Conservation (phyloP, 2,113 vertebrate genomes). For the Tonatia bakeri region DNA sequence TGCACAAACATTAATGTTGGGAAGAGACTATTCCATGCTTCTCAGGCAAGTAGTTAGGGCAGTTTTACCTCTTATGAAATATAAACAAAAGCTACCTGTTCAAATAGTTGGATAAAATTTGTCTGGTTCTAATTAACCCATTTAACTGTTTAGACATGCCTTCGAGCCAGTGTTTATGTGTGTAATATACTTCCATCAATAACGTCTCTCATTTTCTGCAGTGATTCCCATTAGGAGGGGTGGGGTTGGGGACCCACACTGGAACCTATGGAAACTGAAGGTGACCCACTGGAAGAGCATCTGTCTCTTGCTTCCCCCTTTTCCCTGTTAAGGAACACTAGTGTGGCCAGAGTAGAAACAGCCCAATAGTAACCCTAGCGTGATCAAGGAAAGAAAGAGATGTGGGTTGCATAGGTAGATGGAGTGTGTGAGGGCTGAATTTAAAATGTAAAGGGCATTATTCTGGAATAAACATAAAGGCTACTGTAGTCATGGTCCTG, state of each 20-base stretch:
- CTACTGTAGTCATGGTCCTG: constrained; percentile 54
- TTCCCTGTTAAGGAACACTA: not conserved
- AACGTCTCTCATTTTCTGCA: not conserved
- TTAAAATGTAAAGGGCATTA: not conserved
- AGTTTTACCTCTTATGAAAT: not conserved
- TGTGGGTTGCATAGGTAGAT: not conserved
- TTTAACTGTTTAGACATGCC: not conserved
- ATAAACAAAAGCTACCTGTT: not conserved
- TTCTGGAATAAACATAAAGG: not conserved
- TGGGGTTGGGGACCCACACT: not conserved
- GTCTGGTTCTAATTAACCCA: not conserved
- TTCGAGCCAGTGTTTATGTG: not conserved
- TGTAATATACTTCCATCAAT: not conserved
- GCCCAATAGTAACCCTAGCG: not conserved
- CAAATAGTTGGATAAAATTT: not conserved
- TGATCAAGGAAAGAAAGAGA: not conserved
- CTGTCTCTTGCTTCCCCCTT: not conserved
- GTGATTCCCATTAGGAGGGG: not conserved
- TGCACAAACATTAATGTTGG: not conserved
- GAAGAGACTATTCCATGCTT: not conserved
- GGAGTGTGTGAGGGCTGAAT: not conserved
- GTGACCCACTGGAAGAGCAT: not conserved
- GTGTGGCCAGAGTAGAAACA: not conserved
- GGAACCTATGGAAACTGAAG: not conserved
- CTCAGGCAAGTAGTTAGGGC: not conserved